phyloP scores from a whole-genome alignment of 2,888 invertebrate genomes.

The Cephonodes hylas region DNA sequence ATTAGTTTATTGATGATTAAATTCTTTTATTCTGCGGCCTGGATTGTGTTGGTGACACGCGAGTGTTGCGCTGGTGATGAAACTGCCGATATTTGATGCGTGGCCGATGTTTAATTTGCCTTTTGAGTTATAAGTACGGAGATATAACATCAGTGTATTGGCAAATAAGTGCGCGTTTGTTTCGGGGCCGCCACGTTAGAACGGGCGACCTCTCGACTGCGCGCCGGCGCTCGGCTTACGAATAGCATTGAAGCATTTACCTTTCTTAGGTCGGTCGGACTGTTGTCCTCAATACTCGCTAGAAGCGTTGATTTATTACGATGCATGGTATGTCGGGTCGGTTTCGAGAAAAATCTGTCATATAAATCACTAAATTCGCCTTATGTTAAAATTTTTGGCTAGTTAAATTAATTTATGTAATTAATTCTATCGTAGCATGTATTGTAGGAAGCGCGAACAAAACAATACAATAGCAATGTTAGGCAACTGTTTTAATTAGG shows the following conservation, averaged over 20 bases:
- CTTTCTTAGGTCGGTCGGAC: conserved; percentile 71
- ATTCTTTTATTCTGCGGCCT: neutral
- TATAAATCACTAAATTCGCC: conserved; percentile 52
- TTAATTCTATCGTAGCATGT: neutral
- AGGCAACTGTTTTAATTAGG: neutral
- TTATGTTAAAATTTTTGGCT: neutral
- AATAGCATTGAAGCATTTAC: conserved; percentile 76
- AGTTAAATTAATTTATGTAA: neutral
- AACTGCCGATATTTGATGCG: neutral
- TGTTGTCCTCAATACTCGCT: conserved; percentile 71
- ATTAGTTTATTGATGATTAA: neutral
- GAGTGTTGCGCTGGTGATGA: neutral
- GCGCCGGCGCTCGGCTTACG: conserved; percentile 45
- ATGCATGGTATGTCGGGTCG: conserved; percentile 63
- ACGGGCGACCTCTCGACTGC: conserved; percentile 72
- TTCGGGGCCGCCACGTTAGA: conserved; percentile 71
- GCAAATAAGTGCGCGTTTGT: conserved; percentile 71
- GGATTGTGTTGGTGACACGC: neutral
- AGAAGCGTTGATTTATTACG: conserved; percentile 73
- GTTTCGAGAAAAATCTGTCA: conserved; percentile 70
- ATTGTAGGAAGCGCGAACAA: neutral
- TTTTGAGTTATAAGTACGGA: conserved; percentile 2
- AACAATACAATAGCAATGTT: neutral
- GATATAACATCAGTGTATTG: conserved; percentile 45
- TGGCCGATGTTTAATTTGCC: neutral